Evolutionary conservation across 2,888 invertebrate genomes (phyloP).

Genomic region (Gisinianus flammeolus): DNA sequence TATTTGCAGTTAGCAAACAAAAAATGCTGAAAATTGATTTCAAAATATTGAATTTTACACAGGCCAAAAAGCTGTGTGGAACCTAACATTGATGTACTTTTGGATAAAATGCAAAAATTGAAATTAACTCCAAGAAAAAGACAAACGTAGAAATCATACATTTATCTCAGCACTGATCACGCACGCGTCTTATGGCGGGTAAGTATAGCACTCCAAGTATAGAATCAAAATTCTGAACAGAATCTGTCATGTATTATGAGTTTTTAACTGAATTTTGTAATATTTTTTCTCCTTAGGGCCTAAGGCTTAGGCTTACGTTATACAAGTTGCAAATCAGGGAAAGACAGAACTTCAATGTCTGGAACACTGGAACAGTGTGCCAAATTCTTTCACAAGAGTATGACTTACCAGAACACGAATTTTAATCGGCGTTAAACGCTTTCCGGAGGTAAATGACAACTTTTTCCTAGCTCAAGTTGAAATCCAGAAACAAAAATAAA

Average conservation of each 20-base stretch:
- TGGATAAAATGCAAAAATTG: conserved; percentile 74
- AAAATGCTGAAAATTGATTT: too few relatives aligned
- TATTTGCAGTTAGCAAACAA: too few relatives aligned
- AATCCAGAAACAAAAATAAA: too few relatives aligned
- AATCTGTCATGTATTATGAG: conserved; percentile 37
- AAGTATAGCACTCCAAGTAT: conserved; percentile 46
- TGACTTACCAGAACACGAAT: conserved; percentile 86
- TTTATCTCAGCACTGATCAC: conserved; percentile 78
- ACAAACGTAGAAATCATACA: conserved; percentile 86
- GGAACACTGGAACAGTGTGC: conserved; percentile 92
- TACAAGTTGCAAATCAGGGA: conserved; percentile 96
- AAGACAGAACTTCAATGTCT: conserved; percentile 97
- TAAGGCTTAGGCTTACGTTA: conserved; percentile 78
- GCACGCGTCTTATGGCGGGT: conserved; percentile 79
- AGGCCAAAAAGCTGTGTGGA: too few relatives aligned
- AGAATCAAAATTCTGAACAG: background rate
- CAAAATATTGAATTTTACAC: too few relatives aligned
- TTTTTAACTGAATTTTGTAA: too few relatives aligned
- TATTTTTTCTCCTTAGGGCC: too few relatives aligned
- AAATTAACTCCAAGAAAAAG: conserved; percentile 74
- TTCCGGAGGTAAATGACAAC: conserved; percentile 94
- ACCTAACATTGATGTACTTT: conserved; percentile 62
- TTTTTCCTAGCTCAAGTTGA: too few relatives aligned
- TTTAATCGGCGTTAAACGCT: conserved; percentile 81
- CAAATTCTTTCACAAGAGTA: conserved; percentile 81